Evolutionary conservation across 2,888 invertebrate species (phyloP), one percentile per base, ranked within the genome.

Genomic region (Salpingus planirostris): DNA sequence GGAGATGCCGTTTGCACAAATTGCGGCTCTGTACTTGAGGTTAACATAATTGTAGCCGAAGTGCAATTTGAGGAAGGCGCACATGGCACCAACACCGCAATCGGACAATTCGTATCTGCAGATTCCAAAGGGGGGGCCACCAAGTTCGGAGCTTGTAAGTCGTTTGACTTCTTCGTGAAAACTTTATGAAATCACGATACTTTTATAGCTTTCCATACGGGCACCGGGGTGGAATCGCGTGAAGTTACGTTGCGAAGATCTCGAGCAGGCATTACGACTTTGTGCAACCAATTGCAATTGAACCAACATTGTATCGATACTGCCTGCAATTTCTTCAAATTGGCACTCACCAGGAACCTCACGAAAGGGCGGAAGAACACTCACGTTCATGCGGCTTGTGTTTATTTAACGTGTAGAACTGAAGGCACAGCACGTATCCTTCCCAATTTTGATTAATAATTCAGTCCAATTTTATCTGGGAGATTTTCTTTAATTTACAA

Each of bases 1-100:
- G 97, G 96, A 18, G 93, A 96, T 73, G 84, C 87, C 6, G 92
- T 96, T 1, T 98, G 98, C 63, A 95, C 89, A 13, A 83, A 80
- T 57, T 98, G 98, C 67, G 98, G 97, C 13, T 82, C 88, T 4
- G 97, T 98, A 2, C 68, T 98, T 10, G 96, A 97, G 61, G 93
- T 96, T 57, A 91, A 88, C 53, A 82, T 92, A 31, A 97, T 98
- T 56, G 95, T 98, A 13, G 87, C 91, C 2, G 96, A 97, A 63
- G 82, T 96, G 13, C 90, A 93, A 62, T 98, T 96, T 58, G 88
- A 91, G 63, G 97, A 98, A 62, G 83, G 84, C 57, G 79, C 86
- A 5, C 83, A 82, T 57, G 96, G 96, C 13, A 86, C 84, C 6
- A 76, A 81, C 27, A 81, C 83, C 37, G 88, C 91, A 10, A 78